Evolutionary conservation across 2,888 invertebrate genomes (phyloP).

Genomic region (Allacma fusca): DNA sequence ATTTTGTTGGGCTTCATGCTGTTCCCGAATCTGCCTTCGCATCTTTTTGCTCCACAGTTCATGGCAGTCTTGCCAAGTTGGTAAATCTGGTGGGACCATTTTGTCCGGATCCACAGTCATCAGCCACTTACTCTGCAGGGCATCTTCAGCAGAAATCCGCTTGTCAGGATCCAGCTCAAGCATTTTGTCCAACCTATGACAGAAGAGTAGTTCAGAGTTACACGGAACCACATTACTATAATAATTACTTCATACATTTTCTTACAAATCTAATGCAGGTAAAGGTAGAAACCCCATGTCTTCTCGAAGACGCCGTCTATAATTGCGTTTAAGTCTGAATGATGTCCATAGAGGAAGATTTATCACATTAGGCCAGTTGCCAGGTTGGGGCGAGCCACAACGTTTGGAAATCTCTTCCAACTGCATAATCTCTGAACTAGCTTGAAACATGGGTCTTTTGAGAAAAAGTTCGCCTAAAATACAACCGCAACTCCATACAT

Average conservation of each 20-base stretch:
- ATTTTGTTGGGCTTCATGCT: conserved; percentile 70
- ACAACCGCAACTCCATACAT: conserved; percentile 99
- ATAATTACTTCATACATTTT: conserved; percentile 5
- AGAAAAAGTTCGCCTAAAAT: conserved; percentile 97
- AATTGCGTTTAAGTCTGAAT: conserved; percentile 87
- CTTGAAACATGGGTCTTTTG: conserved; percentile 94
- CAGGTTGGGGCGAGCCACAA: conserved; percentile 95
- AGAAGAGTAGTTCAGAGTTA: neutral
- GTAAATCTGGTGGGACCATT: conserved; percentile 78
- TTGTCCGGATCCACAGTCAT: conserved; percentile 88
- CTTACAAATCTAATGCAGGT: conserved; percentile 79
- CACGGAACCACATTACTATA: conserved; percentile 24
- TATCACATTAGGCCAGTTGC: conserved; percentile 96
- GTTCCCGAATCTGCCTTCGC: conserved; percentile 82
- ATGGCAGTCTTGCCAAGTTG: conserved; percentile 98
- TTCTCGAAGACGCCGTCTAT: conserved; percentile 87
- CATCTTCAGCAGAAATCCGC: conserved; percentile 92
- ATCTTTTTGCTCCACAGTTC: conserved; percentile 98
- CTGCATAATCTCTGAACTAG: conserved; percentile 90
- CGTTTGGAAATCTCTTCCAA: conserved; percentile 91
- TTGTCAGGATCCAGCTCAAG: conserved; percentile 93
- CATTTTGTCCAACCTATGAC: conserved; percentile 81
- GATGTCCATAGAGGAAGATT: conserved; percentile 91
- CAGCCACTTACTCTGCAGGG: conserved; percentile 90
- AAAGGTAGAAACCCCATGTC: conserved; percentile 92